A percentile compares a stretch with the other conserved stretches of the same genome.
These are phyloP conservation scores for Pseudomyrmex flavicornis DNA, from an alignment of 1,140 invertebrate species.

Conservation along the genomic window DNA sequence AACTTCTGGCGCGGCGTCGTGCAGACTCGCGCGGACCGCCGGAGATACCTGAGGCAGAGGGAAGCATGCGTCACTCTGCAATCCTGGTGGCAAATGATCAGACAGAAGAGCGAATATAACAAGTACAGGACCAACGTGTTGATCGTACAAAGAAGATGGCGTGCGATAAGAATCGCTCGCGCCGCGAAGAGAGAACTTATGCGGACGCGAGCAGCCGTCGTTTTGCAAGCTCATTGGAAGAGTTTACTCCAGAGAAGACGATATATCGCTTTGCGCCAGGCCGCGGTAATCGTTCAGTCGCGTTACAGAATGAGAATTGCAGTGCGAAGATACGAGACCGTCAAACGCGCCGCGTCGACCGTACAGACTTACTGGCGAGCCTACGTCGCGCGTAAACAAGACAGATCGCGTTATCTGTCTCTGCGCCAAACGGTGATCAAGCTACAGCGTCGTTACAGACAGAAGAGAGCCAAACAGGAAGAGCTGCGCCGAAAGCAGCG, in stretches of 20 bases:
- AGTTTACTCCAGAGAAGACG: background rate
- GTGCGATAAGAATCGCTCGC: conserved; percentile 9
- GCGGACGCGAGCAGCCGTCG: background rate
- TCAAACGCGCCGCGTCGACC: conserved; percentile 76
- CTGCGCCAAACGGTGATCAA: conserved; percentile 75
- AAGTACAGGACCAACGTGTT: conserved; percentile 9
- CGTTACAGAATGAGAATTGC: conserved; percentile 72
- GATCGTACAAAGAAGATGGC: conserved; percentile 62
- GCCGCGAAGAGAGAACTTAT: background rate
- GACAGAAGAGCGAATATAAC: conserved; percentile 30
- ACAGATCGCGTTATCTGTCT: conserved; percentile 76
- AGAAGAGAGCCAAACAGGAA: conserved; percentile 53
- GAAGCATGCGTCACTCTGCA: conserved; percentile 76
- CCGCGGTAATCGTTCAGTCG: conserved; percentile 73
- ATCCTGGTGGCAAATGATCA: conserved; percentile 74
- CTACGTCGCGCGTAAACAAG: conserved; percentile 74
- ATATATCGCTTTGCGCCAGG: conserved; percentile 27
- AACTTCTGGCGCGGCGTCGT: conserved; percentile 78
- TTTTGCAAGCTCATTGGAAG: conserved; percentile 66
- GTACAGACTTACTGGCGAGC: conserved; percentile 85
- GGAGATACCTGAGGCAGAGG: conserved; percentile 73
- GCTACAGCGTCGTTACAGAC: conserved; percentile 81
- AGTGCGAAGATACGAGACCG: conserved; percentile 16
- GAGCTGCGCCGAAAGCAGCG: background rate
- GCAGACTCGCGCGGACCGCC: conserved; percentile 67